Evolutionary conservation across 2,797 vertebrate species (phyloP), one percentile per base, ranked within the genome.

Genomic region (Prionace glauca): DNA sequence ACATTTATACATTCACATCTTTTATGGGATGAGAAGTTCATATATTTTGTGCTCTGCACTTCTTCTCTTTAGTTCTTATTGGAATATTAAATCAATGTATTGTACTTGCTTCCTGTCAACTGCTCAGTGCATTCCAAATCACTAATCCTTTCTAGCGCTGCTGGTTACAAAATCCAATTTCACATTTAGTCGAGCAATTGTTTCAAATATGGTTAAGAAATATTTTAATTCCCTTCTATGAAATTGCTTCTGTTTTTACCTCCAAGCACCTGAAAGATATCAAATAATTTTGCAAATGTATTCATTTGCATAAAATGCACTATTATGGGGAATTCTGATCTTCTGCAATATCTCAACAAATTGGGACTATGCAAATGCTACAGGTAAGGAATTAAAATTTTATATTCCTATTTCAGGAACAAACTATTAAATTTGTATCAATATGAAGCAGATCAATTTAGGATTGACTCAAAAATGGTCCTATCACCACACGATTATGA

Each of bases 221-320:
- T 29, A 91, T 0, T 56, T 56, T 2, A 32, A 94, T 94, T 74
- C 32, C 12, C 71, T 56, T 74, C 24, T 16, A 29, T 74, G 45
- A 29, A 94, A 94, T 94, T 32, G 93, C 11, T 74, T 94, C 71
- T 94, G 5, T 7, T 50, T 94, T 74, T 24, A 94, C 93, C 41
- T 7, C 41, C 26, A 56, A 94, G 71, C 45, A 45, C 69, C 69
- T 94, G 93, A 74, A 94, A 74, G 41, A n/a, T n/a, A 91, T 91
- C 56, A 71, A 94, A 41, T 72, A 26, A 72, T 72, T 72, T 72
- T 72, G 41, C 69, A 94, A 41, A 26, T 50, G 20, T 50, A 74
- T 11, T 94, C 50, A 74, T 72, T 41, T 92, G 65, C 18, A 92
- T 65, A 67, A 3, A 36, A 10, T 36, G 62, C n/a, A 36, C 18